These are phyloP conservation scores for Berghia stephanieae DNA, from an alignment of 1,140 invertebrate genomes.

Conservation along the genomic window DNA sequence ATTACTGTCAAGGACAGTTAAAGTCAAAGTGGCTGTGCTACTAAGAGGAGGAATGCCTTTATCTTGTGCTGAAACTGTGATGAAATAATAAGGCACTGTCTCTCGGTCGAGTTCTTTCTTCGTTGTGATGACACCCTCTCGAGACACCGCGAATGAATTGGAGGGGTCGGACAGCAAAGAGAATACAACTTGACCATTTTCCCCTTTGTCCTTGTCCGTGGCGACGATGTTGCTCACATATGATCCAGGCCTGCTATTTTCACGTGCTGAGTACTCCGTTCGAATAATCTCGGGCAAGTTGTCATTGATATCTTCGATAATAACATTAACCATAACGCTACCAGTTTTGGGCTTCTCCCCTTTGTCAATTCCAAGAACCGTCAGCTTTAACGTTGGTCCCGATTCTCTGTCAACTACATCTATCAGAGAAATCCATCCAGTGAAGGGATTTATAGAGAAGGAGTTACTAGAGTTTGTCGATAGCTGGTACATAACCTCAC, in stretches of 20 bases:
- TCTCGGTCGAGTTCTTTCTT: conserved; percentile 83
- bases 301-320: conserved; percentile 70
- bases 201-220: conserved; percentile 38
- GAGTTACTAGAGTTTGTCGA: conserved; percentile 25
- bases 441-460: conserved; percentile 41
- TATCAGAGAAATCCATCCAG: conserved; percentile 38
- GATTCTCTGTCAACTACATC: conserved; percentile 41
- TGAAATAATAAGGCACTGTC: conserved; percentile 58
- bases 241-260: conserved; percentile 34
- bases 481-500: conserved; percentile 40
- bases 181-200: conserved; percentile 30
- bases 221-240: conserved; percentile 35
- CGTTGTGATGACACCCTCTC: conserved; percentile 39
- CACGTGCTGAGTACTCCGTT: conserved; percentile 38
- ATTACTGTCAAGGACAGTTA: conserved; percentile 83
- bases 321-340: conserved; percentile 82
- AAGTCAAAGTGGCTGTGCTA: conserved; percentile 77
- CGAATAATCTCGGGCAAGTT: conserved; percentile 45
- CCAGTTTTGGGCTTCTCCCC: conserved; percentile 39
- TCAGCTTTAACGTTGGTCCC: conserved; percentile 35
- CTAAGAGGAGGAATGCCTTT: conserved; percentile 72
- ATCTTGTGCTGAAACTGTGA: conserved; percentile 75
- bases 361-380: conserved; percentile 69
- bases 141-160: conserved; percentile 37
- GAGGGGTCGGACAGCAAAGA: conserved; percentile 75